Percentiles rank a stretch among this genome's conserved stretches.
Evolutionary conservation across 2,113 vertebrate species (phyloP).

Genomic region (Zosterops lateralis): DNA sequence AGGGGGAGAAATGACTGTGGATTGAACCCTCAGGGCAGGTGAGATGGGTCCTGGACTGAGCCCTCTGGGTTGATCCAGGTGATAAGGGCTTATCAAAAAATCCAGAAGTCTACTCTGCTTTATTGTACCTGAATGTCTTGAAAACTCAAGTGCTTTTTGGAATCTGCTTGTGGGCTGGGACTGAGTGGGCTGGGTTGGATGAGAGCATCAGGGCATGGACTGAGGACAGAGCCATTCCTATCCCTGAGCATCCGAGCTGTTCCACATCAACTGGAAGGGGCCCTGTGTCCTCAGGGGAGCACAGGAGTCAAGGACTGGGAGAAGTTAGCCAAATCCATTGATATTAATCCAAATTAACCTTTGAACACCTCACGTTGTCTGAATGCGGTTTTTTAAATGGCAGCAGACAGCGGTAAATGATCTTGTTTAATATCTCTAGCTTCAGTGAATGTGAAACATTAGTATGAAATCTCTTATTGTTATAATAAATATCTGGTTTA

Average conservation of each 20-base stretch:
- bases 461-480: constrained; percentile 66
- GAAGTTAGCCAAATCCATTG: constrained; percentile 41
- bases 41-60: neutral
- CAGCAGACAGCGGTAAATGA: constrained; percentile 52
- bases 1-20: neutral
- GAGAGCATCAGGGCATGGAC: neutral
- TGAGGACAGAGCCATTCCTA: neutral
- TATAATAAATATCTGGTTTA: constrained; percentile 71
- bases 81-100: neutral
- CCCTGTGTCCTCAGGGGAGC: neutral
- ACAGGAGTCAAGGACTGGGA: neutral
- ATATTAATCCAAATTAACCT: constrained; percentile 62
- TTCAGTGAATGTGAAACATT: constrained; percentile 60
- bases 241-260: accelerated
- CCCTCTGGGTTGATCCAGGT: accelerated
- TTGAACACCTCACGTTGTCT: constrained; percentile 44
- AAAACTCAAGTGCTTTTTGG: neutral
- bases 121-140: neutral
- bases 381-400: constrained; percentile 26
- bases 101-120: neutral
- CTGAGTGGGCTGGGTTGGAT: neutral
- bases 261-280: neutral
- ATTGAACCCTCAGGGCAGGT: neutral
- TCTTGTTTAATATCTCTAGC: constrained; percentile 62
- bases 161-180: neutral